Conservation (phyloP, 2,888 invertebrate species). For the Rhamphomyia laevipes region DNA sequence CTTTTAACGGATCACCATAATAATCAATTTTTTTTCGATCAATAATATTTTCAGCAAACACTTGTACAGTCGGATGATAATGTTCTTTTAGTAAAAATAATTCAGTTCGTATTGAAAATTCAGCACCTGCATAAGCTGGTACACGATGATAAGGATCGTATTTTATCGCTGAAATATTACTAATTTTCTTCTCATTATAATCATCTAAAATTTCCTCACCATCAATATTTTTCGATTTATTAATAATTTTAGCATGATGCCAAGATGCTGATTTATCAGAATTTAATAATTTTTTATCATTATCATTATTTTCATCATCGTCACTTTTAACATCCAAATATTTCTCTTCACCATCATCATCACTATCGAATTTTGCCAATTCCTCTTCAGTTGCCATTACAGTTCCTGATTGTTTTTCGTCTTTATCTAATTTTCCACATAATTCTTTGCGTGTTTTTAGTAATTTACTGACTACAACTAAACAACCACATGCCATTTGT, state of each 20-base stretch:
- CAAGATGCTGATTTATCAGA: conserved; percentile 22
- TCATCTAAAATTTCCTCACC: background rate
- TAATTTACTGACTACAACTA: conserved; percentile 45
- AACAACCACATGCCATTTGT: conserved; percentile 67
- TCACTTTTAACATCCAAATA: conserved; percentile 25
- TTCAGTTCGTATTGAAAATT: conserved; percentile 60
- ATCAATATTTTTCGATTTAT: conserved; percentile 8
- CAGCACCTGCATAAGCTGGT: conserved; percentile 73
- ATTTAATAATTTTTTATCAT: conserved; percentile 17
- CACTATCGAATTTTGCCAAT: conserved; percentile 31
- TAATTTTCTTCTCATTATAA: conserved; percentile 26
- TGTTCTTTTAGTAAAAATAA: conserved; percentile 58
- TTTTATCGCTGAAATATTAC: conserved; percentile 38
- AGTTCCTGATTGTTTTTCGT: conserved; percentile 9
- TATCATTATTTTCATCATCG: conserved; percentile 14
- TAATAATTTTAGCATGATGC: conserved; percentile 26
- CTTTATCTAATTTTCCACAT: conserved; percentile 21
- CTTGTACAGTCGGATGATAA: conserved; percentile 82
- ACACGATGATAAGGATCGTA: conserved; percentile 68
- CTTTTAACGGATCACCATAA: conserved; percentile 85
- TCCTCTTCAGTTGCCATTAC: conserved; percentile 19
- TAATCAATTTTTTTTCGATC: conserved; percentile 66
- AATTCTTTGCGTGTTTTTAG: conserved; percentile 57
- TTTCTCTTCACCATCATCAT: conserved; percentile 31
- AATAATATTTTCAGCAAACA: conserved; percentile 73